Evolutionary conservation across 2,888 invertebrate genomes (phyloP), one percentile per base, ranked within the genome.

Genomic region (Nomada hirtipes): DNA sequence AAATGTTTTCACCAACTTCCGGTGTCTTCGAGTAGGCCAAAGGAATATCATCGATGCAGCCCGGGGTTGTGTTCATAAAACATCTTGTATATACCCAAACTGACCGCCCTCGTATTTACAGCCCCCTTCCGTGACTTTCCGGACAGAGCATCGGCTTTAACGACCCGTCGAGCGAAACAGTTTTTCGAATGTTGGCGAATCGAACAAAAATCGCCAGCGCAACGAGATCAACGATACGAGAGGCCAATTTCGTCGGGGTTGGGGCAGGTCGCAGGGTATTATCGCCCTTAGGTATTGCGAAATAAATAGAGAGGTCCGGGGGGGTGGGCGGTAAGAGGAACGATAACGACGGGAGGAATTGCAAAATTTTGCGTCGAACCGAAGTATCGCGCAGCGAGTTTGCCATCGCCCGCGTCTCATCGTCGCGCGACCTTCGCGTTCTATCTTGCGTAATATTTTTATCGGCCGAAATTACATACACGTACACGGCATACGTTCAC

Each of bases 391-490:
- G 44, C 55, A 29, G 50, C 50, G 55, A 69, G 18, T 72, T 76
- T 84, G 76, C 83, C 81, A 72, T 67, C 80, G 59, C 60, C 52
- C 55, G 59, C 60, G 42, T 47, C 82, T 69, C 83, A 74, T 85
- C 83, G 83, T 75, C 76, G 82, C 84, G 85, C 91, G 92, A 91
- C 92, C 92, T 92, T 92, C 92, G 92, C 88, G 86, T 87, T 15
- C 82, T 77, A 59, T 65, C 89, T 93, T 93, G 92, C 93, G 93
- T 92, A 93, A 93, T 92, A 91, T 90, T 91, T 92, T 93, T 93
- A 92, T 93, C 92, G 89, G 89, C 89, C 91, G 89, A 93, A 92
- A 91, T 92, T 91, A 88, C 87, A 78, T 83, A 82, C 71, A 76
- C 82, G 63, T 71, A 70, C 84, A 64, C 57, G 26, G 59, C 59